Evolutionary conservation across 2,797 vertebrate genomes (phyloP).

Genomic region (Odontamblyopus rebecca): DNA sequence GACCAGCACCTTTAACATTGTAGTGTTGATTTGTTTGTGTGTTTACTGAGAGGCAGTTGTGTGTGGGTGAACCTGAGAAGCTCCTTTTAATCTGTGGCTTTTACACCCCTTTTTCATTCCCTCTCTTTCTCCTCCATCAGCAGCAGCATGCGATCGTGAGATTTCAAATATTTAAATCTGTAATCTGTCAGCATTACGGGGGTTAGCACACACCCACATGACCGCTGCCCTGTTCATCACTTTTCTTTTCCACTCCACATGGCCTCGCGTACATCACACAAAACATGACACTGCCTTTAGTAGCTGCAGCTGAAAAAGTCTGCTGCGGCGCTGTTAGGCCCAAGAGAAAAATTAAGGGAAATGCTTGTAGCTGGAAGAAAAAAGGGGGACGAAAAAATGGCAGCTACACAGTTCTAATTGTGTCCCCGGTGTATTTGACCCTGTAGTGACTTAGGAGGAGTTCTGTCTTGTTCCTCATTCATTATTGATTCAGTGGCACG

Average conservation of each 20-base stretch:
- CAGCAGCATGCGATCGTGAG: conserved; percentile 67
- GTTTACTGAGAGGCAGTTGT: conserved; percentile 18
- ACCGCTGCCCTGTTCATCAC: conserved; percentile 68
- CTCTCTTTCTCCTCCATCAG: conserved; percentile 67
- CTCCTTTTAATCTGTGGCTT: conserved; percentile 74
- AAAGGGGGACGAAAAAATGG: conserved; percentile 27
- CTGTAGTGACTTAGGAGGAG: conserved; percentile 64
- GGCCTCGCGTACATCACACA: conserved; percentile 55
- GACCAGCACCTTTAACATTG: neutral
- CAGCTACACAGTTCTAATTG: conserved; percentile 70
- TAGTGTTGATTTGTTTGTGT: conserved; percentile 24
- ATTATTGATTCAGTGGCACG: conserved; percentile 71
- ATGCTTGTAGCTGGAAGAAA: conserved; percentile 35
- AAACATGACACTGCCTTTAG: conserved; percentile 63
- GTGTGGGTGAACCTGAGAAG: conserved; percentile 36
- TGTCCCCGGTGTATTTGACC: conserved; percentile 73
- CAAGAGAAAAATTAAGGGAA: conserved; percentile 65
- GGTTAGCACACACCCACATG: conserved; percentile 63
- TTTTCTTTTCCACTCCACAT: conserved; percentile 58
- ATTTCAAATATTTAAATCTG: conserved; percentile 83
- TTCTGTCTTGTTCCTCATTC: conserved; percentile 65
- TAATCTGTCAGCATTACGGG: conserved; percentile 79
- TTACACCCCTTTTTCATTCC: conserved; percentile 68
- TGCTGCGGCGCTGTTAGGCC: conserved; percentile 60
- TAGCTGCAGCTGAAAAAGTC: conserved; percentile 57